Evolutionary conservation across 64 coral and sea anemone genomes (phyloP), one percentile per base, ranked within the genome.

Genomic region (Hydrozoanthus tunicans): DNA sequence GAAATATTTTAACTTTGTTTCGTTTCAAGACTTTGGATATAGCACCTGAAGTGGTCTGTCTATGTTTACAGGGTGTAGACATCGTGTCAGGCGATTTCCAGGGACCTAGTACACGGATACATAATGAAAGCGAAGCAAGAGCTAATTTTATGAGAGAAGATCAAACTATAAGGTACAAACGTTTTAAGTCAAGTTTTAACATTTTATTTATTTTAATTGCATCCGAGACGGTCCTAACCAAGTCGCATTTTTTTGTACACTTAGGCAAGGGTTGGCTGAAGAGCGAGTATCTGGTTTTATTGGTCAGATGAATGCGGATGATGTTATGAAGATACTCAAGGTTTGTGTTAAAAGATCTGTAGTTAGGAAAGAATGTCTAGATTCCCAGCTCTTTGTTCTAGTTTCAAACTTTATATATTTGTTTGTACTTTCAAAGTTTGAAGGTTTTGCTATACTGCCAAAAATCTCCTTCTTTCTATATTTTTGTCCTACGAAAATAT

Each of bases 291-390:
- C 70, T 4, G 90, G 77, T 25, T 76, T 96, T 15, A 96, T 89
- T 59, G 92, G 92, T 20, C 92, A 96, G 74, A 96, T 93, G 93
- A 90, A 92, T 82, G 95, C 95, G 10, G 84, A 93, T 89, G 81
- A 96, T 81, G 93, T 92, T 6, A 96, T 93, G 92, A 89, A 91
- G 24, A 96, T 96, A 53, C 95, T 96, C 11, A 96, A 96, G 95
- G 95, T 96, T 90, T 79, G 27, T 85, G 56, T 20, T 9, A 6
- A 51, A 15, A 63, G 4, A 17, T 59, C 14, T 63, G 51, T 24
- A 58, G 7, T 56, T 4, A 7, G 57, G 24, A 61, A 43, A 43
- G 32, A 43, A 43, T 43, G 32, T 2, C 32, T 43, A 43, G 32
- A 43, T 43, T 43, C 2, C 2, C 32, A 43, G 32, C 32, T 43